Evolutionary conservation across 2,113 vertebrate species (phyloP).

Genomic region (Tringa solitaria): DNA sequence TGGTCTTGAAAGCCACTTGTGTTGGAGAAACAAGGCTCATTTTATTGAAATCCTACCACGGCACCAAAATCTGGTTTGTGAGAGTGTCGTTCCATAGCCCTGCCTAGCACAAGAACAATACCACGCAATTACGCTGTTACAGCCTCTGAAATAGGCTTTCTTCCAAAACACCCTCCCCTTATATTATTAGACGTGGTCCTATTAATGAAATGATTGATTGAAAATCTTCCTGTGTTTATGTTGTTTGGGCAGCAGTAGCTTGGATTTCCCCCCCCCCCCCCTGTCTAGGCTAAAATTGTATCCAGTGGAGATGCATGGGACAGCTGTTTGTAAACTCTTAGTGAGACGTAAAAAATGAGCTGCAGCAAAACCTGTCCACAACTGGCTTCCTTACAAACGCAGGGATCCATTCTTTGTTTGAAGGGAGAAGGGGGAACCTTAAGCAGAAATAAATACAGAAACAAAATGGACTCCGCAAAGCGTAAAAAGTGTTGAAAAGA

Average conservation of each 20-base stretch:
- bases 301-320: constrained; percentile 27
- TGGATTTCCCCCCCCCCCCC: constrained; percentile 48
- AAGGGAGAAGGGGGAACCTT: not conserved
- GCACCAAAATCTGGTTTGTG: constrained; percentile 26
- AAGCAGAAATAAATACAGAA: not conserved
- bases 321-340: constrained; percentile 54
- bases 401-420: not conserved
- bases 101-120: constrained; percentile 28
- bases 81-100: not conserved
- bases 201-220: constrained; percentile 54
- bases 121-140: constrained; percentile 16
- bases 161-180: constrained; percentile 45
- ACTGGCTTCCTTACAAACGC: constrained; percentile 12
- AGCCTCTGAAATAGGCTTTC: constrained; percentile 38
- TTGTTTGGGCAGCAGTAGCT: constrained; percentile 38
- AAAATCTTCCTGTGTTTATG: constrained; percentile 56
- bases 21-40: constrained; percentile 40
- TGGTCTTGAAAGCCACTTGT: constrained; percentile 41
- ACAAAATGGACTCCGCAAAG: constrained; percentile 28
- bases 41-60: not conserved
- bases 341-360: constrained; percentile 11
- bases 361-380: not conserved
- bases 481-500: not conserved
- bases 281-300: constrained; percentile 43
- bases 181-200: constrained; percentile 46